Percentiles rank a stretch among this genome's conserved stretches.
These are phyloP conservation scores for Lithophane socia DNA, from an alignment of 2,888 invertebrate species.

Conservation along the genomic window DNA sequence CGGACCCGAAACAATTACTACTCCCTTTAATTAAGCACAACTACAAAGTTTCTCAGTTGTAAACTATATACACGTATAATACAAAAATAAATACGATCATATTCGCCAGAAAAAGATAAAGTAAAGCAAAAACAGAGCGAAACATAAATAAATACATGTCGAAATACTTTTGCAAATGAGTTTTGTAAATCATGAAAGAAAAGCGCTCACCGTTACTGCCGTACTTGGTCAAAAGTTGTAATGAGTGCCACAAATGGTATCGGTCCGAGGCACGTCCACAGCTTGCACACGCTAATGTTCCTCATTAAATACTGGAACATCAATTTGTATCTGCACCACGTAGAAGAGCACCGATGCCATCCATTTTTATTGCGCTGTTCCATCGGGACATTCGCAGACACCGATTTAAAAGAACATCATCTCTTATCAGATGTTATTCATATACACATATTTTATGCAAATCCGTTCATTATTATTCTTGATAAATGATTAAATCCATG, in stretches of 20 bases:
- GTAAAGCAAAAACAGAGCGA: conserved; percentile 42
- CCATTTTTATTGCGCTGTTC: conserved; percentile 63
- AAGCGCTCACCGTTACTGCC: conserved; percentile 72
- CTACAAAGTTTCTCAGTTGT: background rate
- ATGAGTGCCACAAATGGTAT: conserved; percentile 80
- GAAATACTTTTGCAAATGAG: conserved; percentile 71
- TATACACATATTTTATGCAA: conserved; percentile 68
- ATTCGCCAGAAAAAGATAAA: conserved; percentile 19
- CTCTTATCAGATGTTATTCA: conserved; percentile 51
- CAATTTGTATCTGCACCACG: conserved; percentile 80
- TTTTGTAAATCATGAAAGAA: conserved; percentile 77
- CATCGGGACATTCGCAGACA: conserved; percentile 56
- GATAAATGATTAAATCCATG: conserved; percentile 69
- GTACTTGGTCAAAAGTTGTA: conserved; percentile 79
- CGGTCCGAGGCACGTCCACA: conserved; percentile 68
- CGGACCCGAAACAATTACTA: too few species aligned
- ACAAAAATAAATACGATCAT: background rate
- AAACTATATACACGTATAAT: too few species aligned
- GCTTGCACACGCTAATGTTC: conserved; percentile 79
- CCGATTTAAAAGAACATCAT: conserved; percentile 58
- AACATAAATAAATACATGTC: conserved; percentile 54
- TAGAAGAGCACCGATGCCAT: conserved; percentile 69
- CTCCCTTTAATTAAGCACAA: background rate
- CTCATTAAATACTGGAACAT: conserved; percentile 79
- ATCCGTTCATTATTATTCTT: conserved; percentile 68